Evolutionary conservation across 2,888 invertebrate species (phyloP).

Genomic region (Xestobium rufovillosum): DNA sequence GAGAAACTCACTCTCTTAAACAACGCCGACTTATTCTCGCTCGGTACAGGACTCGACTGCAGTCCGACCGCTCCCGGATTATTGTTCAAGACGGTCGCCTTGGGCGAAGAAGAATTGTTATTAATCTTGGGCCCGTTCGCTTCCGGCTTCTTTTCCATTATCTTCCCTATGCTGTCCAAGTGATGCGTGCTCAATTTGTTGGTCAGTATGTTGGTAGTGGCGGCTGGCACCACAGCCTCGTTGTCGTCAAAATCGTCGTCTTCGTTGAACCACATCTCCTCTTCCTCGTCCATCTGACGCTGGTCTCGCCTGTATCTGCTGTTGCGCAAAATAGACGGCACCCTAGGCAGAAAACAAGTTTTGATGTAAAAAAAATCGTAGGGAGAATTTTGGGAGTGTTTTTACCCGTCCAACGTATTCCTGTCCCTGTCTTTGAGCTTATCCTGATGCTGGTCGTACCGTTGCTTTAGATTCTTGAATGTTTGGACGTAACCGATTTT

Average conservation of each 20-base stretch:
- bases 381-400: too few species aligned
- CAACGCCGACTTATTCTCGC: slow-evolving; percentile 43
- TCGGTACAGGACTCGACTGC: slow-evolving; percentile 40
- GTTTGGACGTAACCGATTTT: slow-evolving; percentile 97
- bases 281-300: slow-evolving; percentile 91
- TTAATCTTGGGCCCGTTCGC: slow-evolving; percentile 38
- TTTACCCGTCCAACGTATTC: slow-evolving; percentile 63
- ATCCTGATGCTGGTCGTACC: slow-evolving; percentile 89
- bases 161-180: slow-evolving; percentile 51
- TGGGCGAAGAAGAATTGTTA: slow-evolving; percentile 35
- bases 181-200: slow-evolving; percentile 48
- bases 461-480: slow-evolving; percentile 83
- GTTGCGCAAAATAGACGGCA: slow-evolving; percentile 73
- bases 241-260: slow-evolving; percentile 90
- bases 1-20: slow-evolving; percentile 48
- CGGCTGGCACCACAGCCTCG: slow-evolving; percentile 49
- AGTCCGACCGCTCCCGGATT: slow-evolving; percentile 40
- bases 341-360: too few species aligned
- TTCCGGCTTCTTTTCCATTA: slow-evolving; percentile 37
- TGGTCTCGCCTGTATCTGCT: slow-evolving; percentile 85
- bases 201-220: slow-evolving; percentile 47
- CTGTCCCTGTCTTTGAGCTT: slow-evolving; percentile 80
- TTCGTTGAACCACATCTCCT: slow-evolving; percentile 98
- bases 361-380: too few species aligned
- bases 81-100: slow-evolving; percentile 44